Percentiles rank a stretch among this genome's conserved stretches.
Evolutionary conservation across 2,888 invertebrate species (phyloP).

Genomic region (Ectropis crepuscularia): DNA sequence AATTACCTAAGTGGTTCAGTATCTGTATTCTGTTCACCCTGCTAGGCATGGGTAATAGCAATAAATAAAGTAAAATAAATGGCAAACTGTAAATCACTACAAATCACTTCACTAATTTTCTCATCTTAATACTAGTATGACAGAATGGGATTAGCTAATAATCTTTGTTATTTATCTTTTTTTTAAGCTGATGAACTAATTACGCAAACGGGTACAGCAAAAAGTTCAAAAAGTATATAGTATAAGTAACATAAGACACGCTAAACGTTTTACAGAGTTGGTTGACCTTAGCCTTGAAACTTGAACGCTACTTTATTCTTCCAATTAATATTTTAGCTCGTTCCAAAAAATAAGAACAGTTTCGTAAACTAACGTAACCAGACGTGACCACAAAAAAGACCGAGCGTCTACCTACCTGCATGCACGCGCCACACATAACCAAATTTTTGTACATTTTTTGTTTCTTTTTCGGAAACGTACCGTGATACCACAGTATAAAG

Average conservation of each 20-base stretch:
- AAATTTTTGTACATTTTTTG: constrained; percentile 40
- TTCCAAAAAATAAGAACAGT: background rate
- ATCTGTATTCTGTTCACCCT: too few relatives aligned
- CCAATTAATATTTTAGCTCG: background rate
- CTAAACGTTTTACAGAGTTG: background rate
- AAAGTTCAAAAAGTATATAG: background rate
- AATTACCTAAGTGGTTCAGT: too few relatives aligned
- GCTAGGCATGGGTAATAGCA: too few relatives aligned
- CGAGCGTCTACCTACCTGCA: constrained; percentile 57
- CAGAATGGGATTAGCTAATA: too few relatives aligned
- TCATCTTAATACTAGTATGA: too few relatives aligned
- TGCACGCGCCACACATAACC: constrained; percentile 45
- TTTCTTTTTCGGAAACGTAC: constrained; percentile 45
- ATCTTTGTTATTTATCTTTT: too few relatives aligned
- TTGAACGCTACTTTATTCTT: background rate
- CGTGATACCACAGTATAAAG: too few relatives aligned
- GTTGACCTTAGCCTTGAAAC: background rate
- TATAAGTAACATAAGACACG: background rate
- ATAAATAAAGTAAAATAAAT: too few relatives aligned
- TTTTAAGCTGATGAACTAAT: too few relatives aligned
- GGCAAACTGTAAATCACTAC: too few relatives aligned
- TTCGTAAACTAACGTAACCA: constrained; percentile 8
- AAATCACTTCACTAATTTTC: too few relatives aligned
- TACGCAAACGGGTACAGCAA: too few relatives aligned
- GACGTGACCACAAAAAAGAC: constrained; percentile 32